Conservation (phyloP, 1,140 invertebrate species). For the Drosophila kohkoa region DNA sequence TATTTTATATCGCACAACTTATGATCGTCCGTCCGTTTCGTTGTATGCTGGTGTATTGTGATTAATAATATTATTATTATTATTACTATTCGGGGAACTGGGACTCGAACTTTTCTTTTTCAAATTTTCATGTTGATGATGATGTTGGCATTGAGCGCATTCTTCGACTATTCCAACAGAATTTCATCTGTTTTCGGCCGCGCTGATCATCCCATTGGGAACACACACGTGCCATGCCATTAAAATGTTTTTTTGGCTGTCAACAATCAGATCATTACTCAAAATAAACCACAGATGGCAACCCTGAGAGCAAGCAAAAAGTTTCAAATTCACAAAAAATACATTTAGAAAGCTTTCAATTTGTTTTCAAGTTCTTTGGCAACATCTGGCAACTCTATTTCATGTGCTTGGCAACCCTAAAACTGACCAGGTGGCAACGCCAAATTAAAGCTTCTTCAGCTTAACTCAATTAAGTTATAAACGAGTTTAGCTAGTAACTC, state of each 20-base stretch:
- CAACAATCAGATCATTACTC: neutral
- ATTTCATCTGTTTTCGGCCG: neutral
- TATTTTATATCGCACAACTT: constrained; percentile 71
- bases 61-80: neutral
- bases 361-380: too few species aligned
- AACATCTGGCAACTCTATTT: too few species aligned
- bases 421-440: too few species aligned
- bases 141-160: too few species aligned
- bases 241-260: neutral
- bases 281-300: neutral
- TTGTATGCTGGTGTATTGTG: neutral
- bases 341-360: too few species aligned
- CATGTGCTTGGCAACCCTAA: too few species aligned
- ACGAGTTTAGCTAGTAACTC: too few species aligned
- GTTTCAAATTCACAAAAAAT: too few species aligned
- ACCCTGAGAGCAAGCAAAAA: neutral
- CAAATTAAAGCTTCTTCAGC: too few species aligned
- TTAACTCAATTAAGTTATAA: too few species aligned
- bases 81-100: constrained; percentile 22
- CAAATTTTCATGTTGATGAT: too few species aligned
- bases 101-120: neutral
- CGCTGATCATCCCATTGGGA: constrained; percentile 11
- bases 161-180: too few species aligned
- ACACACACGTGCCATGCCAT: constrained; percentile 8
- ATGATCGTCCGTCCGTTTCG: neutral